Evolutionary conservation across 2,113 vertebrate genomes (phyloP).

Genomic region (Bombycilla garrulus): DNA sequence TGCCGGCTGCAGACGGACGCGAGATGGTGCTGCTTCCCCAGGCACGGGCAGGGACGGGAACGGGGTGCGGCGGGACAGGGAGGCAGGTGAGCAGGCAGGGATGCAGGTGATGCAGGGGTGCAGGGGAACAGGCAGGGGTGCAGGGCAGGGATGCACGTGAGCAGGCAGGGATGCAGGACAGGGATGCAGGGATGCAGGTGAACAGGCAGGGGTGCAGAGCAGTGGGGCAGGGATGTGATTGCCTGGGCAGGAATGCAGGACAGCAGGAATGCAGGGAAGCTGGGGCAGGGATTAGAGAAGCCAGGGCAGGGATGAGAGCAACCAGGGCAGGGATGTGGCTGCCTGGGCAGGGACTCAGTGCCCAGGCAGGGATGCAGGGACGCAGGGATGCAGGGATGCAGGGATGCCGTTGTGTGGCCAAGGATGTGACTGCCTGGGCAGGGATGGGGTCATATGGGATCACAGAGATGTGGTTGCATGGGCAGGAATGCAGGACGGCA

Average conservation of each 20-base stretch:
- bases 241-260: not conserved
- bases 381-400: not conserved
- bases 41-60: not conserved
- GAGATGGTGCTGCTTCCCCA: slow-evolving; percentile 55
- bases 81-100: rapidly evolving
- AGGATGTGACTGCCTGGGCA: not conserved
- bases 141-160: not conserved
- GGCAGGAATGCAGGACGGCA: not conserved
- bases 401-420: not conserved
- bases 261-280: not conserved
- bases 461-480: not conserved
- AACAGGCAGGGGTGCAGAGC: too few species aligned
- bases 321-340: too few species aligned
- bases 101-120: not conserved
- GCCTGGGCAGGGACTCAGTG: too few species aligned
- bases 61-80: not conserved
- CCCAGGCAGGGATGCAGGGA: too few species aligned
- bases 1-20: not conserved
- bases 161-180: not conserved
- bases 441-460: too few species aligned
- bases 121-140: rapidly evolving
- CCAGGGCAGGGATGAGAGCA: too few species aligned
- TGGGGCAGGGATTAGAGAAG: too few species aligned
- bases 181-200: not conserved
- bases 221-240: not conserved